phyloP scores from a whole-genome alignment of 2,113 vertebrate species.

The Grammomys surdaster region DNA sequence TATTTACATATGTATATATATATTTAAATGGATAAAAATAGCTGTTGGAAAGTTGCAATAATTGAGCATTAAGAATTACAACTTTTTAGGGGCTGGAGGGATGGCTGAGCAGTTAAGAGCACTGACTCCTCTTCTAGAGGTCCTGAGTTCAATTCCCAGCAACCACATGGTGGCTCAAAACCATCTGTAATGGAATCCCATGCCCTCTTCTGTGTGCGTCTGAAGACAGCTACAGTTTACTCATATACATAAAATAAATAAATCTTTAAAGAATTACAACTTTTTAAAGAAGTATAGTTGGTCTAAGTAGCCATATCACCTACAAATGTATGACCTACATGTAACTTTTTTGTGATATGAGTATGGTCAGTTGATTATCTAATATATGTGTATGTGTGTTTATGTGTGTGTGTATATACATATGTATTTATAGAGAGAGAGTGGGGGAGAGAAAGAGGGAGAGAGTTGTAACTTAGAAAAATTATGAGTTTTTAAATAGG shows the following conservation, averaged over 20 bases:
- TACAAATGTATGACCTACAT: background rate
- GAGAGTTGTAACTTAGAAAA: background rate
- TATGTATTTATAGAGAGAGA: background rate
- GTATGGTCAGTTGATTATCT: background rate
- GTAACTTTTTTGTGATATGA: conserved; percentile 22
- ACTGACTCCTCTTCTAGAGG: too few species aligned
- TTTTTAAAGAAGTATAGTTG: background rate
- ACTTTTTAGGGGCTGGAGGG: background rate
- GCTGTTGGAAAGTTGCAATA: conserved; percentile 33
- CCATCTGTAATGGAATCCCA: too few species aligned
- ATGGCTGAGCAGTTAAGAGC: too few species aligned
- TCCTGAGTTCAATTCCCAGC: too few species aligned
- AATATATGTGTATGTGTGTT: background rate
- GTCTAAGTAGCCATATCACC: background rate
- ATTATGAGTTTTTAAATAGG: background rate
- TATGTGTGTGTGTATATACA: too few species aligned
- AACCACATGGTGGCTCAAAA: too few species aligned
- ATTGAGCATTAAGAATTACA: conserved; percentile 39
- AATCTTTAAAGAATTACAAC: background rate
- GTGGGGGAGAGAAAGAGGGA: too few species aligned
- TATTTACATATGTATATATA: background rate
- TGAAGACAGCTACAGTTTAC: too few species aligned
- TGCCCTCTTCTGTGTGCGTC: too few species aligned
- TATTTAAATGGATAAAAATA: background rate
- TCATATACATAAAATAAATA: too few species aligned